Evolutionary conservation across 2,888 invertebrate species (phyloP).

Genomic region (Augochlorella aurata): DNA sequence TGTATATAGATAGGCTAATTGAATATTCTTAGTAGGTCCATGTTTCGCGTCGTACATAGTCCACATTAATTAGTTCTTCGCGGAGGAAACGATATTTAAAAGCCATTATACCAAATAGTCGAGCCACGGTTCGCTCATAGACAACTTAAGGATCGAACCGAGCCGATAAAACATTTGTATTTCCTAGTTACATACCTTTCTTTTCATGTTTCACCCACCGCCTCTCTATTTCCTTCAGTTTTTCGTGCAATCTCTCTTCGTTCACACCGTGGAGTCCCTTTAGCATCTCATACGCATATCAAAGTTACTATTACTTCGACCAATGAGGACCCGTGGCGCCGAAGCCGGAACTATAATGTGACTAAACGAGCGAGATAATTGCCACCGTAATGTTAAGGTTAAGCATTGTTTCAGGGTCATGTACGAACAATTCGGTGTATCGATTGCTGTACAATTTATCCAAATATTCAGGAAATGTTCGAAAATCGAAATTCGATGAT

Average conservation of each 20-base stretch:
- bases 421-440: neutral
- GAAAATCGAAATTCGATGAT: neutral
- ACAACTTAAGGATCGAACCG: conserved; percentile 37
- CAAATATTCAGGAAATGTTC: conserved; percentile 24
- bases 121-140: conserved; percentile 40
- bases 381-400: conserved; percentile 18
- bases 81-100: conserved; percentile 65
- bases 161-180: conserved; percentile 55
- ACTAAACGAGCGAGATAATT: neutral
- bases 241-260: conserved; percentile 24
- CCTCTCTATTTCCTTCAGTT: conserved; percentile 1
- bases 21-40: conserved; percentile 40
- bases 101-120: conserved; percentile 75
- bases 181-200: conserved; percentile 31
- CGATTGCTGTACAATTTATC: neutral
- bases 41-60: conserved; percentile 43
- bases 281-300: conserved; percentile 8
- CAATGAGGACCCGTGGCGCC: conserved; percentile 1
- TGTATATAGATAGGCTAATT: conserved; percentile 71
- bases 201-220: neutral
- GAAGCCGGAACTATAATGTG: neutral
- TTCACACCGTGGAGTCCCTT: conserved; percentile 5
- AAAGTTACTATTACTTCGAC: conserved; percentile 5
- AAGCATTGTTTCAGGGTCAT: neutral
- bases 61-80: conserved; percentile 46